Base-by-base conservation (phyloP, 92 coral and sea anemone genomes). In the Porites divaricata region DNA sequence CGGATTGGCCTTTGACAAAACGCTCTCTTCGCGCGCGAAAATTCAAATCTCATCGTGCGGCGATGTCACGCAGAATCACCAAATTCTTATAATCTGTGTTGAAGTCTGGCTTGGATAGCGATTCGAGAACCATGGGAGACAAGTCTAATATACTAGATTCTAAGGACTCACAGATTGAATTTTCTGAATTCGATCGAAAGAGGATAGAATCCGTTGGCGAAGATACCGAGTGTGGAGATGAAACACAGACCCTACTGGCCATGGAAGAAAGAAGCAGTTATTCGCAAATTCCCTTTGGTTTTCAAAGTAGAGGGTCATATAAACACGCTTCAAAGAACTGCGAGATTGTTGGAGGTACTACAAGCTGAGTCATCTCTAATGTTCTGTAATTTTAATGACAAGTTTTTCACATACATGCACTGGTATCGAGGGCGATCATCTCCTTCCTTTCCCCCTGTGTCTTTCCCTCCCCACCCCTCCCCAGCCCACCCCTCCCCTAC, bases 261-360 rank as follows among this genome's bases (percentile, higher is more conserved):
- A 6, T 20, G 13, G 75, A 71, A 28, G 70, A 62, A 13, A 93
- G 85, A 25, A 87, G 88, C 73, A 58, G 72, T 67, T 96, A 96
- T 81, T 91, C 83, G 54, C 98, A 92, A 53, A 93, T 96, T 19
- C 99, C 98, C 9, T 91, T 91, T 74, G 99, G 99, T 16, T 96
- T 96, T 78, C 99, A 96, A 78, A 91, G 94, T 52, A 81, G 90
- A 67, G 97, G 95, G 22, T 83, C 88, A 26, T 95, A 96, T 83
- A 96, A 88, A 85, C 98, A 95, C 58, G 96, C 96, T 14, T 93
- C 98, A 61, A 96, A 96, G 84, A 96, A 95, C 86, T 94, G 98
- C 69, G 99, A 96, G 50, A 96, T 96, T 69, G 95, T 92, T 9
- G 99, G 97, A 79, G 99, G 99, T 96, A 80, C 23, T 53, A 4